A percentile compares a stretch with the other conserved stretches of the same genome.
Evolutionary conservation across 1,140 invertebrate genomes (phyloP).

Genomic region (Araneus ventricosus): DNA sequence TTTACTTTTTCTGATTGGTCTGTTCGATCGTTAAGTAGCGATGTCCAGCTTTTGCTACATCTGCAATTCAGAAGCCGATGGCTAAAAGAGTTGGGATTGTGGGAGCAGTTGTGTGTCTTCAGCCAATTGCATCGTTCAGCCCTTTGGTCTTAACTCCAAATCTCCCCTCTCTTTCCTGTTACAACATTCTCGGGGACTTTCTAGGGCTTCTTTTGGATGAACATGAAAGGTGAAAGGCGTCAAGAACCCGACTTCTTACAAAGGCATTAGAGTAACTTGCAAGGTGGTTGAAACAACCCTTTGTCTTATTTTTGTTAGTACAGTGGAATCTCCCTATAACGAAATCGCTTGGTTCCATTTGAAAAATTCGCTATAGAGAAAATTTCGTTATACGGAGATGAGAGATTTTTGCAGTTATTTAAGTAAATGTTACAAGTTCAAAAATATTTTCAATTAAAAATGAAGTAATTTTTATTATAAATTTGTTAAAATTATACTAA

Average conservation of each 20-base stretch:
- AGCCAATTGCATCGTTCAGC: neutral
- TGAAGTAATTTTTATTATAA: too few species aligned
- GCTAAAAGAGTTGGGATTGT: neutral
- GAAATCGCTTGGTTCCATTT: too few species aligned
- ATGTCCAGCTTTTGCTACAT: neutral
- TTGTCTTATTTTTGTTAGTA: neutral
- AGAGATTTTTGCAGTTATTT: too few species aligned
- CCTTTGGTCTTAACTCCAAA: neutral
- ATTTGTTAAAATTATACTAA: too few species aligned
- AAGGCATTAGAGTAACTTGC: slow-evolving; percentile 23
- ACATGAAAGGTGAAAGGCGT: slow-evolving; percentile 15
- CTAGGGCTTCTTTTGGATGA: slow-evolving; percentile 2
- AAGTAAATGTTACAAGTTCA: too few species aligned
- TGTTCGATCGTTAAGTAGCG: neutral
- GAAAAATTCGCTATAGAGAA: too few species aligned
- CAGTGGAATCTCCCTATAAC: too few species aligned
- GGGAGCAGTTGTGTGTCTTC: slow-evolving; percentile 2
- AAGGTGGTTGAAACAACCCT: neutral
- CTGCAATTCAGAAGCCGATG: slow-evolving; percentile 2
- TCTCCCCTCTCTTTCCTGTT: neutral
- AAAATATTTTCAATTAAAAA: too few species aligned
- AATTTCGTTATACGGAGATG: too few species aligned
- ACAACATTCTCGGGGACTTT: neutral
- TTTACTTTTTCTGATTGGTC: too few species aligned
- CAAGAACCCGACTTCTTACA: slow-evolving; percentile 36